Base-by-base conservation (phyloP, 2,113 vertebrate genomes). In the Crotophaga sulcirostris region DNA sequence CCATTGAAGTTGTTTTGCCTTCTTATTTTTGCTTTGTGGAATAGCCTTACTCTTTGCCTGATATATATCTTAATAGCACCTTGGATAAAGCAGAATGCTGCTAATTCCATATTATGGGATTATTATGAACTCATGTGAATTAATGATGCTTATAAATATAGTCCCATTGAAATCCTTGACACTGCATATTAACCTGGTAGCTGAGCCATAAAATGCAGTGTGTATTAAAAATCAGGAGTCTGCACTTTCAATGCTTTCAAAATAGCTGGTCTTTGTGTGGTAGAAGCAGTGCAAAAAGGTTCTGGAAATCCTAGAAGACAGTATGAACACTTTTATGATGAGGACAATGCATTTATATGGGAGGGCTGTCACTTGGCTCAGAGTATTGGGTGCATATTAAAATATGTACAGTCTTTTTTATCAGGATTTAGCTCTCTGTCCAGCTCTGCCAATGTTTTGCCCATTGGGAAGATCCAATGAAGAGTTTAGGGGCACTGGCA, bases 161-260 rank as follows among this genome's bases (percentile, higher is more conserved):
- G 56, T 14, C 74, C 94, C 70, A 14, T 25, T 36, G 88, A 74
- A 94, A 88, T 64, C 85, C 67, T 64, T 36, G 63, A 21, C 67
- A 6, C 49, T 2, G 36, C 63, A 9, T 10, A 73, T 63, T 60
- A 60, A 60, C 87, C 62, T 66, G 82, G 70, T 19, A 88, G 85
- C 87, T 76, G 92, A 96, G 92, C 88, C 79, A 66, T 36, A 51
- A 91, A 90, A 87, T 13, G 36, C 58, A 60, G 68, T 9, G 67
- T 58, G 7, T 44, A 6, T 79, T 76, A 33, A 79, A 76, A 82
- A n/a, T 2, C 92, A 52, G 11, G 4, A 28, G 10, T 3, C 31
- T 44, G 77, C 51, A 64, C 66, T 72, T 83, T 3, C 55, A 7
- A 45, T 6, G 56, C 36, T 21, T 54, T 45, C 77, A 10, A 81